Evolutionary conservation across 2,113 vertebrate genomes (phyloP).

Genomic region (Egretta garzetta): DNA sequence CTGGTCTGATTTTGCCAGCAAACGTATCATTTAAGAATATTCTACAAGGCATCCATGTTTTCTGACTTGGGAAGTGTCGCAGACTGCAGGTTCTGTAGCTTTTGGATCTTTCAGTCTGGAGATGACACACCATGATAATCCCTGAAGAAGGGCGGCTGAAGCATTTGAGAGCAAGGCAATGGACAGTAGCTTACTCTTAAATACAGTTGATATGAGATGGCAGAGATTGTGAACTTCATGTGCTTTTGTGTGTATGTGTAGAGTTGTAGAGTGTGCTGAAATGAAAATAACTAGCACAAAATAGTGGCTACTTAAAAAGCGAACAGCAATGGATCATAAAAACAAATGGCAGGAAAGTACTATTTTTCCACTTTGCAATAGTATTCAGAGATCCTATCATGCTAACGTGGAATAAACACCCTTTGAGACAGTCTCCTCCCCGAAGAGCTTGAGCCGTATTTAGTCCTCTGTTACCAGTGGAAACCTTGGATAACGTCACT

Average conservation of each 20-base stretch:
- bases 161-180: neutral
- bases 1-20: neutral
- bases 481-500: neutral
- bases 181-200: neutral
- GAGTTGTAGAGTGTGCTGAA: neutral
- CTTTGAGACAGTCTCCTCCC: neutral
- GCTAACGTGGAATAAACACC: neutral
- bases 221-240: neutral
- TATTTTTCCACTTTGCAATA: neutral
- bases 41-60: neutral
- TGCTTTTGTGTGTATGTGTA: neutral
- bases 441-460: neutral
- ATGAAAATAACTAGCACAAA: neutral
- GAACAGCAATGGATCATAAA: neutral
- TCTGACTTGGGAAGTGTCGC: neutral
- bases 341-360: neutral
- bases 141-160: neutral
- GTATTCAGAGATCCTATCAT: neutral
- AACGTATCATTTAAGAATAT: neutral
- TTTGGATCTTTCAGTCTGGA: neutral
- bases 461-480: neutral
- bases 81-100: neutral
- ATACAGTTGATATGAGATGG: neutral
- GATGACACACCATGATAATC: neutral
- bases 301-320: neutral